Evolutionary conservation across 2,797 vertebrate genomes (phyloP).

Genomic region (Centropyge bicolor): DNA sequence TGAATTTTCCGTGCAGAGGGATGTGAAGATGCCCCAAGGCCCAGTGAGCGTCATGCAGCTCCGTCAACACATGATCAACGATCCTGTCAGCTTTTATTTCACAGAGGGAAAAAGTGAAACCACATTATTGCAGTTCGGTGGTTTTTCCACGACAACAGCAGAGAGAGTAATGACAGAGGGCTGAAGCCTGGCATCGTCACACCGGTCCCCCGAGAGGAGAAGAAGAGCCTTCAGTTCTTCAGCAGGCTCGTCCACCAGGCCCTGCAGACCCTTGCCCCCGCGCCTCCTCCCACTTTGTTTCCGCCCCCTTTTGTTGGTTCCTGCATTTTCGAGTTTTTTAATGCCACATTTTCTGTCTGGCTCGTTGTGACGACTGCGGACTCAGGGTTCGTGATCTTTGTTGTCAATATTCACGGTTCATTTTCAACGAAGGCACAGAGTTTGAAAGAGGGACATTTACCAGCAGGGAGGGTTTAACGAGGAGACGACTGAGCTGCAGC

Average conservation of each 20-base stretch:
- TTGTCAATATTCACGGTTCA: background rate
- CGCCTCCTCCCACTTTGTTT: background rate
- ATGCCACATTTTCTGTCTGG: background rate
- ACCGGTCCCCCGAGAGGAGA: conserved; percentile 10
- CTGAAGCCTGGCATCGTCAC: conserved; percentile 20
- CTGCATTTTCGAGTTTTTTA: background rate
- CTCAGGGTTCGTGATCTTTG: background rate
- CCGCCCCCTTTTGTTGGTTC: background rate
- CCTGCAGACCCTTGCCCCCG: conserved; percentile 2
- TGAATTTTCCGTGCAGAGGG: background rate
- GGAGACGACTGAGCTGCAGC: too few species aligned
- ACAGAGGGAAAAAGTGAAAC: conserved; percentile 31
- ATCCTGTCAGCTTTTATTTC: conserved; percentile 30
- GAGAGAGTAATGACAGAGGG: conserved; percentile 36
- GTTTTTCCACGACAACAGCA: conserved; percentile 46
- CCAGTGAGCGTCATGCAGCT: conserved; percentile 1
- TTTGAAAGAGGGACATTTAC: too few species aligned
- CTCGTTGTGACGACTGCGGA: background rate
- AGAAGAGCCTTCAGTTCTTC: conserved; percentile 49
- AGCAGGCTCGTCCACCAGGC: conserved; percentile 12
- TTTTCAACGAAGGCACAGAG: background rate
- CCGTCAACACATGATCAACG: conserved; percentile 4
- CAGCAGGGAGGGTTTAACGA: too few species aligned
- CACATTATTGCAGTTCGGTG: conserved; percentile 31
- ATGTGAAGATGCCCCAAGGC: background rate